phyloP scores from a whole-genome alignment of 2,797 vertebrate species.

The Knipowitschia caucasica region DNA sequence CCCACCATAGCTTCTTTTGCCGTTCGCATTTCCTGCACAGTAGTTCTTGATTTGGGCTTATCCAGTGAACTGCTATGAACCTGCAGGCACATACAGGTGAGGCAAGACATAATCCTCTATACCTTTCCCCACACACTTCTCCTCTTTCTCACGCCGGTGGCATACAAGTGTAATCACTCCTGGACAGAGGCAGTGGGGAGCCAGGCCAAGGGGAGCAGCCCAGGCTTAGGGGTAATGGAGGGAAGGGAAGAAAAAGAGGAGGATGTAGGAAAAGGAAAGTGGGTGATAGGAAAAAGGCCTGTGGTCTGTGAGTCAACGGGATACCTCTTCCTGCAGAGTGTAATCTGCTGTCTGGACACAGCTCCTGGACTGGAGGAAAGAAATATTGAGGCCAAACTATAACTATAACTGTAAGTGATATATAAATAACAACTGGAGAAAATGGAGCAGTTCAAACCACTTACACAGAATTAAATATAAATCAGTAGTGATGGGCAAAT shows the following conservation, averaged over 20 bases:
- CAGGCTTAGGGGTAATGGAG: constrained; percentile 37
- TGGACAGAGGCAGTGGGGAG: constrained; percentile 37
- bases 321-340: constrained; percentile 13
- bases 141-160: constrained; percentile 14
- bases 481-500: too few species aligned
- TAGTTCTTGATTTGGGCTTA: constrained; percentile 5
- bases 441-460: not conserved
- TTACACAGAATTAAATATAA: too few species aligned
- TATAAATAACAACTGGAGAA: not conserved
- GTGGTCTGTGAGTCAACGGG: constrained; percentile 25
- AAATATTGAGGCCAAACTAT: constrained; percentile 3
- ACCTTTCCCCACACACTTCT: constrained; percentile 29
- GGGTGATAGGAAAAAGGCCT: constrained; percentile 22
- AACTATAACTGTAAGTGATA: not conserved
- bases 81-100: constrained; percentile 22
- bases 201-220: constrained; percentile 4
- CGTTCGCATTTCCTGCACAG: not conserved
- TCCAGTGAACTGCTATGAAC: constrained; percentile 22
- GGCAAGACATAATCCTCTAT: constrained; percentile 33
- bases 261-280: constrained; percentile 6
- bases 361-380: constrained; percentile 13
- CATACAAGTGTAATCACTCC: constrained; percentile 50
- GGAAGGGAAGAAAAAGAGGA: constrained; percentile 1
- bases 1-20: constrained; percentile 3
- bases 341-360: constrained; percentile 27